Evolutionary conservation across 1,140 invertebrate genomes (phyloP).

Genomic region (Drosophila lini): DNA sequence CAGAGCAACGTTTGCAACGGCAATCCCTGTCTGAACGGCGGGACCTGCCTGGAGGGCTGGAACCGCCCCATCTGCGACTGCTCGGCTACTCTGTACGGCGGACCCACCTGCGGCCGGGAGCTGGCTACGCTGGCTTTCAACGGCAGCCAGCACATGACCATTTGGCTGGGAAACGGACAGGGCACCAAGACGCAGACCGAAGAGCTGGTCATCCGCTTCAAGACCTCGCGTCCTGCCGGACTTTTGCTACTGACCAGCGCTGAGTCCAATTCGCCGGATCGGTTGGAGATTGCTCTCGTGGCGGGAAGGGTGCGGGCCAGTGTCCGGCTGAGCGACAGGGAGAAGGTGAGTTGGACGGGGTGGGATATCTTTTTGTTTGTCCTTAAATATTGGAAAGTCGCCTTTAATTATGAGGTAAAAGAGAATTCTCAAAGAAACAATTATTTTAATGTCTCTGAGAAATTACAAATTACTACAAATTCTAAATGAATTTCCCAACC

Average conservation of each 20-base stretch:
- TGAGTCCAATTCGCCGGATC: slow-evolving; percentile 89
- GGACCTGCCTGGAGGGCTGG: slow-evolving; percentile 96
- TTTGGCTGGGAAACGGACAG: slow-evolving; percentile 89
- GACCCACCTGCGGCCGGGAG: slow-evolving; percentile 96
- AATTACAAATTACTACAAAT: neutral
- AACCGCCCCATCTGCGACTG: slow-evolving; percentile 98
- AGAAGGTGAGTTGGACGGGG: slow-evolving; percentile 88
- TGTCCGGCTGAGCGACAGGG: slow-evolving; percentile 92
- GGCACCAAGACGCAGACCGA: slow-evolving; percentile 95
- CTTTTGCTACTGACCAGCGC: slow-evolving; percentile 91
- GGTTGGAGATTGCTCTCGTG: slow-evolving; percentile 92
- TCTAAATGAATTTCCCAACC: neutral
- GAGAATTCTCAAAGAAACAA: neutral
- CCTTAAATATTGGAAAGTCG: slow-evolving; percentile 2
- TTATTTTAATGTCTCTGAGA: neutral
- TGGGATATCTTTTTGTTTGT: neutral
- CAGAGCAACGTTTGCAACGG: slow-evolving; percentile 90
- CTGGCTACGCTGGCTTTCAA: slow-evolving; percentile 95
- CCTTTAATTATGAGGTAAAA: neutral
- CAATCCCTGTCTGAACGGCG: slow-evolving; percentile 95
- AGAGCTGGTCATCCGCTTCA: slow-evolving; percentile 94
- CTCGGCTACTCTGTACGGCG: slow-evolving; percentile 93
- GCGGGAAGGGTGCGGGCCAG: slow-evolving; percentile 92
- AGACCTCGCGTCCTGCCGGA: slow-evolving; percentile 91
- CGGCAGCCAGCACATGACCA: slow-evolving; percentile 93